Base-by-base conservation (phyloP, 2,113 vertebrate species). In the Melierax canorus region DNA sequence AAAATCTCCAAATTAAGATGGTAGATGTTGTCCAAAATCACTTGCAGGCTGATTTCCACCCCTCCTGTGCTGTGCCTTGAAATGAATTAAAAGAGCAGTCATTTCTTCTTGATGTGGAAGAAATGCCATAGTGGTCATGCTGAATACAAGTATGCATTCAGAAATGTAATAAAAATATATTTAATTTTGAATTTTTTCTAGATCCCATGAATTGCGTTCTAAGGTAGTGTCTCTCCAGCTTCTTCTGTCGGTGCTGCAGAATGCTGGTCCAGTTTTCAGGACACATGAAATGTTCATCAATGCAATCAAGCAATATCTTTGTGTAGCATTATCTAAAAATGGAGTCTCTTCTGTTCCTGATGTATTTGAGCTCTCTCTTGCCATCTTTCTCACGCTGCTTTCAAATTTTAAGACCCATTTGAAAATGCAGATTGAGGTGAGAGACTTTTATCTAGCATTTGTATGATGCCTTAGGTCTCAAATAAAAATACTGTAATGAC, bases 381-480 rank as follows among this genome's bases (percentile, higher is more conserved):
- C 99, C 95, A 99, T 99, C 97, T 99, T 99, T 94, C 99, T 99
- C 92, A 99, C 99, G 2, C 96, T 99, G 93, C 99, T 99, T 45
- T 99, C 99, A 6, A 99, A 99, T 97, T 99, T 99, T 95, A 99
- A 99, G 96, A 99, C 99, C 75, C 99, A 99, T 97, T 98, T 99
- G 93, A 99, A 99, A 98, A 99, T 99, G 99, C 99, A 99, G 94
- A 99, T 99, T 75, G 99, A 99, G 99, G 99, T 99, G 98, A 55
- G 94, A 45, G 27, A 36, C 39, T 84, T 90, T 36, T 68, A 29
- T 67, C 20, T 51, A 4, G 67, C 8, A 11, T 30, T 60, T 94
- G 5, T 45, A 7, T 67, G 26, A 34, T 72, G 19, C 5, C 78
- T 1, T 93, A 41, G 27, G 91, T 90, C 19, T 83, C 55, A 46